Base-by-base conservation (phyloP, 1,140 invertebrate genomes). In the Platyscapa corneri region DNA sequence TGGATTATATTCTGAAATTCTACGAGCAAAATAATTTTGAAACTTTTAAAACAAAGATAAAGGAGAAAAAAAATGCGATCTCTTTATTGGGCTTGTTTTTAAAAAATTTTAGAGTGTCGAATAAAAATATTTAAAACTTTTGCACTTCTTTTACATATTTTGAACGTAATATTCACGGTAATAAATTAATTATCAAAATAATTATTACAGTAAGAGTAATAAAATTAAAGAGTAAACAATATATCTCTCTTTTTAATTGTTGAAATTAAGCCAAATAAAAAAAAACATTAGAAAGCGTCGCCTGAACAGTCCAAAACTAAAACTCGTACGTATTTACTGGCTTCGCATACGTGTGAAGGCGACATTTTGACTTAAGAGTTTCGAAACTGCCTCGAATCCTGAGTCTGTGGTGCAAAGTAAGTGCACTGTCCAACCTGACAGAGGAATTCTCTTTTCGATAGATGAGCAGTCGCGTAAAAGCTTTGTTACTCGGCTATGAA, bases 351-450 rank as follows among this genome's bases (percentile, higher is more conserved):
- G 56, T 14, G 77, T 39, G 34, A 39, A 18, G 32, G 23, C 5
- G 6, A 56, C 77, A 34, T n/a, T 46, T 56, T 56, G 53, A 79
- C 32, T 79, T 56, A 20, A 77, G 75, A 56, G 53, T 80, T 46
- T 39, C 7, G 39, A 80, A 46, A 80, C 78, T 80, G 60, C 46
- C 60, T 46, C 30, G 12, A n/a, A 12, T 10, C 14, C 34, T 18
- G 60, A 16, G 60, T 5, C 56, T 65, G 32, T 87, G 42, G 14
- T 8, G 78, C 87, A 89, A 88, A 87, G 85, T 81, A 70, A 49
- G 79, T 49, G 79, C 32, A 20, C 5, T 34, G 60, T 75, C 56
- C 30, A 32, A 12, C 70, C 56, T 72, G 3, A 76, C 46, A 56
- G 76, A 79, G 76, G 53, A 79, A 79, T 79, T 79, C 76, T 64